Evolutionary conservation across 2,797 vertebrate species (phyloP).

Genomic region (Jordanella pulchra): DNA sequence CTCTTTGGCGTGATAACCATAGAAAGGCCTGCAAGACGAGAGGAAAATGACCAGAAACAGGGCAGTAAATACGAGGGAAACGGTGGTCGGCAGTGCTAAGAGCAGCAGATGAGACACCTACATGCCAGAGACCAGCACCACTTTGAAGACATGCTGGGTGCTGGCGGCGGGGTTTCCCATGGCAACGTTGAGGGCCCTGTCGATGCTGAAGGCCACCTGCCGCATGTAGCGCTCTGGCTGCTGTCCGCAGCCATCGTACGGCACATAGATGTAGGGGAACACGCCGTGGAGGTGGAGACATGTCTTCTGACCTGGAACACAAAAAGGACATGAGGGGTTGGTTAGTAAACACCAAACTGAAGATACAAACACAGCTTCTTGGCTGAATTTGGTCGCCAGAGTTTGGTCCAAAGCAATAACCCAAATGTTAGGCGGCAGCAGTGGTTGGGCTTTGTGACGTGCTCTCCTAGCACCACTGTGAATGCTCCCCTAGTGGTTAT

Average conservation of each 20-base stretch:
- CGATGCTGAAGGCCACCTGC: slow-evolving; percentile 96
- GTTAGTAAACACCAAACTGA: neutral
- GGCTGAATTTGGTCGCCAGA: neutral
- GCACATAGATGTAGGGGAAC: slow-evolving; percentile 96
- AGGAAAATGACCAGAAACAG: neutral
- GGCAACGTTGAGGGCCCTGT: slow-evolving; percentile 93
- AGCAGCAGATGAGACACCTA: slow-evolving; percentile 74
- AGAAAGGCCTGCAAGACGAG: slow-evolving; percentile 88
- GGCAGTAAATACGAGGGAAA: neutral
- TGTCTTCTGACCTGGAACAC: slow-evolving; percentile 91
- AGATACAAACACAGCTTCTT: neutral
- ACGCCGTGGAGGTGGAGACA: slow-evolving; percentile 95
- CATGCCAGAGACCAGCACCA: slow-evolving; percentile 95
- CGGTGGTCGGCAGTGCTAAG: neutral
- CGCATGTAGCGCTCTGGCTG: slow-evolving; percentile 88
- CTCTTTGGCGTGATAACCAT: slow-evolving; percentile 95
- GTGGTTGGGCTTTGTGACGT: too few relatives aligned
- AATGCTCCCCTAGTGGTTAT: too few relatives aligned
- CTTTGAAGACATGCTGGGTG: slow-evolving; percentile 92
- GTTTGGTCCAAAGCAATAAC: neutral
- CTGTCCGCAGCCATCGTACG: slow-evolving; percentile 88
- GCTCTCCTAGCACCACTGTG: too few relatives aligned
- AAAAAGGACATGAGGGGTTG: neutral
- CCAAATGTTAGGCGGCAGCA: too few relatives aligned
- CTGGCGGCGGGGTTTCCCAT: slow-evolving; percentile 93